Evolutionary conservation across 2,797 vertebrate species (phyloP), one percentile per base, ranked within the genome.

Genomic region (Gymnoscopelus microlampas): DNA sequence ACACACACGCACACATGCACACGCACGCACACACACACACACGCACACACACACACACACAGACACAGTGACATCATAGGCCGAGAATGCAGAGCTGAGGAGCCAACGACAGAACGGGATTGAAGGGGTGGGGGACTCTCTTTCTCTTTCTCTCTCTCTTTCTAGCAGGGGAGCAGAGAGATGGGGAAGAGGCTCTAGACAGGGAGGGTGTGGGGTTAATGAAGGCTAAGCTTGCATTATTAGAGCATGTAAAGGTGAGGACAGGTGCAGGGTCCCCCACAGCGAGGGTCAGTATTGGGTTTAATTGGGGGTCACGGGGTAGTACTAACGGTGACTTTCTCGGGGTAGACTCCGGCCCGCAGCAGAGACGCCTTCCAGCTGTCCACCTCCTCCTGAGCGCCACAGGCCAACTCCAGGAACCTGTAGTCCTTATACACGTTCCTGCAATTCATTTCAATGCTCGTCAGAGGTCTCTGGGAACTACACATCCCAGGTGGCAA

Each of bases 341-440:
- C 93, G n/a, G 92, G 92, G 93, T 96, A 96, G 83, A 98, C 95
- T 75, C 96, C 96, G 0, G 97, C 97, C 81, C 96, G 94, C 0
- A 97, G 93, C 59, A 98, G 90, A 83, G 97, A 98, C 13, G 95
- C 95, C 88, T 97, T 98, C 97, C 97, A 98, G 95, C 95, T 96
- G 93, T 97, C 96, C 85, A 96, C 83, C 74, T 97, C 96, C 88
- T 97, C 96, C 84, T 95, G 96, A 62, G 95, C 94, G 86, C 94
- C 94, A 84, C 95, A 96, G 63, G 95, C 94, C 86, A 97, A 89
- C 90, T 97, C 96, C 88, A 98, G 93, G 90, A 93, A 95, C 79
- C 92, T 95, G 91, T 98, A 96, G 94, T 97, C 95, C 93, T 97
- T 98, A 89, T 97, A 97, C 85, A 97, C 96, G 85, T 97, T 98